Evolutionary conservation across 2,888 invertebrate genomes (phyloP), one percentile per base, ranked within the genome.

Genomic region (Acronicta aceris): DNA sequence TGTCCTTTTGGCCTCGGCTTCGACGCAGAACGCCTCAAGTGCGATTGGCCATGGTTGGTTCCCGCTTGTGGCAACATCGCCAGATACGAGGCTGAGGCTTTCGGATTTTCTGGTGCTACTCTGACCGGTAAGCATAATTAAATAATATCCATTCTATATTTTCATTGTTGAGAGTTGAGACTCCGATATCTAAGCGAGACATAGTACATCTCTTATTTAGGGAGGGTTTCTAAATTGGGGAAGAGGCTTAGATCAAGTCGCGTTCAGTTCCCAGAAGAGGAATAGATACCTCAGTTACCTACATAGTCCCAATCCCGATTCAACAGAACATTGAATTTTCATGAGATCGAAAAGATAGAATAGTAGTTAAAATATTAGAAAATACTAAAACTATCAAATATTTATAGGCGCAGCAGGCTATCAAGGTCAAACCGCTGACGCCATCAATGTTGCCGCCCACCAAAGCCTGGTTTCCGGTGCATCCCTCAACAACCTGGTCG

Each of bases 21-120:
- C 86, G 97, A 97, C 81, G 96, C 97, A 51, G 93, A 92, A 0
- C 94, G 95, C 27, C 93, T 97, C 3, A 93, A 96, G 61, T 97
- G 97, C 83, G 97, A 97, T 87, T 97, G 97, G 97, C 96, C 97
- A 0, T 97, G 97, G 97, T 83, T 96, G 56, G 97, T 97, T 21
- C 96, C 96, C 0, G 94, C 94, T 10, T 96, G 96, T 72, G 95
- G 95, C 0, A 93, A 93, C 71, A 92, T 95, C 41, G 95, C 92
- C 7, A 88, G 95, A 76, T 95, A 95, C 70, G 95, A 95, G 59
- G 94, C 93, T 1, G 93, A 94, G 52, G 93, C 92, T 0, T 88
- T 90, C 62, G 95, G 95, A 0, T 92, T 89, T 76, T 92, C 92
- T 25, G 88, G 87, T 47, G 91, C 91, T 60, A 83, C 85, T 10